Evolutionary conservation across 2,797 vertebrate genomes (phyloP).

Genomic region (Falco rusticolus): DNA sequence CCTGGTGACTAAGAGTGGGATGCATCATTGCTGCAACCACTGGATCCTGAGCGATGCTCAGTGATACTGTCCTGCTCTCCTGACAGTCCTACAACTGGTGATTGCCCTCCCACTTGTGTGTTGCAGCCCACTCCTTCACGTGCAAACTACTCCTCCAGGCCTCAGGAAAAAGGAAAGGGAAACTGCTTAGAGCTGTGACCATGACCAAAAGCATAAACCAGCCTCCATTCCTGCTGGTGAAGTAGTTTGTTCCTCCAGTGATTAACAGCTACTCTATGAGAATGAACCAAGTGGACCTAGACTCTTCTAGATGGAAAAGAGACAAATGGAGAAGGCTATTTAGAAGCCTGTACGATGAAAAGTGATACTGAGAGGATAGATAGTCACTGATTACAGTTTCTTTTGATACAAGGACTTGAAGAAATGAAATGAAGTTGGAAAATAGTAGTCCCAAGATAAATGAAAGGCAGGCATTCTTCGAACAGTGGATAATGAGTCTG

Average conservation of each 20-base stretch:
- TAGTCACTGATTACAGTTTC: background rate
- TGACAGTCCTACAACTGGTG: background rate
- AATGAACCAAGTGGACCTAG: background rate
- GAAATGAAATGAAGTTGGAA: background rate
- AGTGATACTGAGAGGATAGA: background rate
- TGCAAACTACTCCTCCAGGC: background rate
- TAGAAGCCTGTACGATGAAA: background rate
- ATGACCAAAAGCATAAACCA: background rate
- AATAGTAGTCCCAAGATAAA: background rate
- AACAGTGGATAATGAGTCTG: background rate
- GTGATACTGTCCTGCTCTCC: background rate
- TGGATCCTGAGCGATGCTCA: background rate
- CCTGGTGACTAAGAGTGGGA: background rate
- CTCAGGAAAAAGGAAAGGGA: background rate
- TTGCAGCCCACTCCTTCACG: rapidly evolving
- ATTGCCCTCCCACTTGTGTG: background rate
- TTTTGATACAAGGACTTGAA: background rate
- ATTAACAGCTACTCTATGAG: background rate
- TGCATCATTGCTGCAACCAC: background rate
- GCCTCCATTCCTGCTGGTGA: background rate
- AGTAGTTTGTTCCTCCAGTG: background rate
- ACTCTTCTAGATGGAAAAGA: background rate
- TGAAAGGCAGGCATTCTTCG: background rate
- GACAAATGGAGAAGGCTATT: background rate
- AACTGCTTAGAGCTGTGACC: background rate